phyloP scores from a whole-genome alignment of 2,797 vertebrate genomes.

The Helarctos malayanus region DNA sequence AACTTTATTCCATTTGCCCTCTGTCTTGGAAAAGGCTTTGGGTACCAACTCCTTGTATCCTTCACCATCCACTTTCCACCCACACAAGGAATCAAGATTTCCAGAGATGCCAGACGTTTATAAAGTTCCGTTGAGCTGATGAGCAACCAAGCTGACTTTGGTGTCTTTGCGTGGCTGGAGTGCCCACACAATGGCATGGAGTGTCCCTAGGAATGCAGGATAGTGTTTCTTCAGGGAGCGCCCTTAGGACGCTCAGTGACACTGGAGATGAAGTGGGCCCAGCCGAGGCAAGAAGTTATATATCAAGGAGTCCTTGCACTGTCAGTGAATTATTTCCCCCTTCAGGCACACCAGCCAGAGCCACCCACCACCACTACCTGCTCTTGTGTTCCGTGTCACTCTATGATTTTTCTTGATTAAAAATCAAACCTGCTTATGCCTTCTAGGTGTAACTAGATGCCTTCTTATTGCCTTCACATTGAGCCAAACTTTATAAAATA shows the following conservation, averaged over 20 bases:
- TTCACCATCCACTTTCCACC: not conserved
- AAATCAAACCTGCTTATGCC: not conserved
- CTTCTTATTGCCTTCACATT: constrained; percentile 48
- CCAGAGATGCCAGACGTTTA: not conserved
- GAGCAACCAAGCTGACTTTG: not conserved
- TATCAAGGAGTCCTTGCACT: not conserved
- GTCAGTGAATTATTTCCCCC: not conserved
- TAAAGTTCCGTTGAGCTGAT: not conserved
- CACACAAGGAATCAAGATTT: not conserved
- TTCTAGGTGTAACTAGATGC: constrained; percentile 11
- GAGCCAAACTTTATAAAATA: not conserved
- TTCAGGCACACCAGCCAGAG: not conserved
- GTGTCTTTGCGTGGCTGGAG: constrained; percentile 60
- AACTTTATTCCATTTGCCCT: not conserved
- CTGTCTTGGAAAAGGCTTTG: not conserved
- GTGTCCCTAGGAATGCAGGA: not conserved
- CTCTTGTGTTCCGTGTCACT: not conserved
- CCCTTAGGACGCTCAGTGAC: not conserved
- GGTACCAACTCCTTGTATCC: too few relatives aligned
- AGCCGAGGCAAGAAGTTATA: not conserved
- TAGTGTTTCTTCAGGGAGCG: not conserved
- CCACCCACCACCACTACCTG: not conserved
- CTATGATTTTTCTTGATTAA: constrained; percentile 29
- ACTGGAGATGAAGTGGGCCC: not conserved
- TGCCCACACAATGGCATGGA: constrained; percentile 19